These are phyloP conservation scores for Cabera pusaria DNA, from an alignment of 2,888 invertebrate species.

Conservation along the genomic window DNA sequence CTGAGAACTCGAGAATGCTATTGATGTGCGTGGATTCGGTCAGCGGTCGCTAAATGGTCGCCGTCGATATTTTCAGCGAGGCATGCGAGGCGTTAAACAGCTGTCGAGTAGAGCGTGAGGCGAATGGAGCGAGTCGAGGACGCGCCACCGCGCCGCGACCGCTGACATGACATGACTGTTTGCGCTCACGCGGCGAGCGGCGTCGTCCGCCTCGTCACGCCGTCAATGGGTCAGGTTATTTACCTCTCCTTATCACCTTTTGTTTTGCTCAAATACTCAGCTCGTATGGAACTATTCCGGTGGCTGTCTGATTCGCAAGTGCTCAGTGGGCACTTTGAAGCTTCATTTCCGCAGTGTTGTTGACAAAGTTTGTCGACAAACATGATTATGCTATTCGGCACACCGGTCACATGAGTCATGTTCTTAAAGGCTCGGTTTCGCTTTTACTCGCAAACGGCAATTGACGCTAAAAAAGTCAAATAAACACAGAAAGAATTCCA, in stretches of 20 bases:
- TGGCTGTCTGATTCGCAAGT: conserved; percentile 28
- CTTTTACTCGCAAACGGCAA: conserved; percentile 19
- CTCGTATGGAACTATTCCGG: conserved; percentile 51
- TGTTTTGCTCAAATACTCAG: conserved; percentile 78
- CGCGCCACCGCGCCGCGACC: conserved; percentile 29
- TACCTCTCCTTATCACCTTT: conserved; percentile 82
- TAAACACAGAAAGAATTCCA: conserved; percentile 36
- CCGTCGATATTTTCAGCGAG: conserved; percentile 64
- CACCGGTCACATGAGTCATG: conserved; percentile 3
- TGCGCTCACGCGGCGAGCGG: conserved; percentile 39
- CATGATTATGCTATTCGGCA: not conserved
- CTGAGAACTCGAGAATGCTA: conserved; percentile 33
- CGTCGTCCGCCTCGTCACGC: conserved; percentile 54
- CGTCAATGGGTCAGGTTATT: conserved; percentile 80
- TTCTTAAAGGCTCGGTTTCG: conserved; percentile 10
- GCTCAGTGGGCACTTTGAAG: conserved; percentile 8
- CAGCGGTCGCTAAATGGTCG: conserved; percentile 41
- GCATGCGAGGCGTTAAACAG: conserved; percentile 65
- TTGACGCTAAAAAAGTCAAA: conserved; percentile 26
- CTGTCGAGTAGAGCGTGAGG: conserved; percentile 50
- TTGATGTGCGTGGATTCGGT: conserved; percentile 35
- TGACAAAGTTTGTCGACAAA: conserved; percentile 3
- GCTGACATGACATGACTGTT: conserved; percentile 37
- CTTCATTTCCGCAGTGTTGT: conserved; percentile 7
- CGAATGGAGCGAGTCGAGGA: conserved; percentile 37